A percentile compares a stretch with the other conserved stretches of the same genome.
Evolutionary conservation across 1,140 invertebrate species (phyloP).

Genomic region (Trachymyrmex septentrionalis): DNA sequence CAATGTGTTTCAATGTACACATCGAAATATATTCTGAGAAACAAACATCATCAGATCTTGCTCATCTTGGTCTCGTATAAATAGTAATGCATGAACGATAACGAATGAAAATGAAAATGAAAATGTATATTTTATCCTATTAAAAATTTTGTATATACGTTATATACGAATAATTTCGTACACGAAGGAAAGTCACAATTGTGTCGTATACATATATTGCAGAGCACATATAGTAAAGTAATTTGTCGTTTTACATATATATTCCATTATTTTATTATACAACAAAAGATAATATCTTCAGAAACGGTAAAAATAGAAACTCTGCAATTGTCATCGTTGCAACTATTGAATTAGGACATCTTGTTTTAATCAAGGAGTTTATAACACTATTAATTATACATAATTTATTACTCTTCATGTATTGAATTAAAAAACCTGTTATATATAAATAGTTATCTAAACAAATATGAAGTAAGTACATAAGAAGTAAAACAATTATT

Average conservation of each 20-base stretch:
- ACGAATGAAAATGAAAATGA: not conserved
- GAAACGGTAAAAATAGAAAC: not conserved
- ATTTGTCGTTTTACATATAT: not conserved
- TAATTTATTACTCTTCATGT: not conserved
- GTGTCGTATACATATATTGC: not conserved
- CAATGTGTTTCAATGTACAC: not conserved
- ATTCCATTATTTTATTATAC: not conserved
- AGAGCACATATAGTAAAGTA: not conserved
- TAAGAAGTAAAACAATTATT: conserved; percentile 2
- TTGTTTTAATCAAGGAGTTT: not conserved
- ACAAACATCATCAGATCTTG: conserved; percentile 39
- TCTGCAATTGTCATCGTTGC: conserved; percentile 54
- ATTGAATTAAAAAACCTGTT: conserved; percentile 3
- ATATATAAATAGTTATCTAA: not conserved
- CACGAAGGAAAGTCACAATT: not conserved
- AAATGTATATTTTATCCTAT: not conserved
- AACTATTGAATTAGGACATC: conserved; percentile 14
- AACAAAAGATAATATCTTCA: not conserved
- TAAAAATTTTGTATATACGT: not conserved
- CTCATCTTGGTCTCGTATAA: not conserved
- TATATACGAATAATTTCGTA: not conserved
- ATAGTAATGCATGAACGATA: not conserved
- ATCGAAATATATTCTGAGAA: not conserved
- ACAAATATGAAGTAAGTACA: not conserved
- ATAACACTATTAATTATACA: not conserved